Conservation (phyloP, 2,888 invertebrate genomes). For the Ypsolopha sequella region DNA sequence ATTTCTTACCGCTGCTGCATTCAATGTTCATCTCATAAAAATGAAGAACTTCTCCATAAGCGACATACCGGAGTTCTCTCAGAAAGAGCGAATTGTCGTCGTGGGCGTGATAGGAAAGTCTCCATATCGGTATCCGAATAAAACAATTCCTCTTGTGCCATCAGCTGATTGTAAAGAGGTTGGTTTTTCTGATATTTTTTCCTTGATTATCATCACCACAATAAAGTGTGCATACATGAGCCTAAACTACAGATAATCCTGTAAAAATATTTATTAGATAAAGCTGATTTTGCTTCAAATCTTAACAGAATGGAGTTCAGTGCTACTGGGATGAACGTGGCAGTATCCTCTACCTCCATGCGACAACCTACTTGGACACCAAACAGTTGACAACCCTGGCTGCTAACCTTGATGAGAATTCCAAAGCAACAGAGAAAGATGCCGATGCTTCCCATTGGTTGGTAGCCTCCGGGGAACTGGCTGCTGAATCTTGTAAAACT, state of each 20-base stretch:
- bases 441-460: conserved; percentile 72
- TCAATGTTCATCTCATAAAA: not conserved
- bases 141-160: conserved; percentile 71
- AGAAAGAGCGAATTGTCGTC: conserved; percentile 73
- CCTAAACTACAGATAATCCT: not conserved
- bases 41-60: conserved; percentile 48
- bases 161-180: conserved; percentile 55
- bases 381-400: conserved; percentile 37
- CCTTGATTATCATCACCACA: not conserved
- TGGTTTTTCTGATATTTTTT: conserved; percentile 13
- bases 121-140: conserved; percentile 74
- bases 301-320: conserved; percentile 64
- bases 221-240: too few species aligned
- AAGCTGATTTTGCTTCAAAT: not conserved
- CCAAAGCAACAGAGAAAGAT: conserved; percentile 46
- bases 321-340: conserved; percentile 70
- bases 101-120: conserved; percentile 82
- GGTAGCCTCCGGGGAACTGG: conserved; percentile 65
- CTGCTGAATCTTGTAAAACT: conserved; percentile 72
- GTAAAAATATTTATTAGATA: too few species aligned
- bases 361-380: conserved; percentile 58
- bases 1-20: not conserved
- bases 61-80: conserved; percentile 57
- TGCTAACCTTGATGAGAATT: conserved; percentile 35
- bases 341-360: conserved; percentile 64